Conservation (phyloP, 2,888 invertebrate species). For the Drosophila neutralis region DNA sequence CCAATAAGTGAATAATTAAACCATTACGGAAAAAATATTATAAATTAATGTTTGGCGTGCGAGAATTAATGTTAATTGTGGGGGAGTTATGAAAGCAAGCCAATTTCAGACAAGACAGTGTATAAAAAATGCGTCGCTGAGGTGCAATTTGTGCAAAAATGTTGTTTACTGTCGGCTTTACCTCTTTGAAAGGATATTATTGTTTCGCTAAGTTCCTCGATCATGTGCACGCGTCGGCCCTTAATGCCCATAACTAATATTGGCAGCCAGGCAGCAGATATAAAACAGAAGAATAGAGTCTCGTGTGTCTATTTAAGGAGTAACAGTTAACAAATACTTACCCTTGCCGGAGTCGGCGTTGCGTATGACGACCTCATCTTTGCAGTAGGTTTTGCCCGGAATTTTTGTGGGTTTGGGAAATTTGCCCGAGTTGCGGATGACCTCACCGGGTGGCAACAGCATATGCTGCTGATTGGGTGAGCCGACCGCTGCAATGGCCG, state of each 20-base stretch:
- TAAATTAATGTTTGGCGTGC: conserved; percentile 29
- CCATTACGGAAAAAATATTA: conserved; percentile 7
- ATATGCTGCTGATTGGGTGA: conserved; percentile 83
- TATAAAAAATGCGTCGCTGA: conserved; percentile 9
- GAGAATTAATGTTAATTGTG: neutral
- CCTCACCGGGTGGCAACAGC: conserved; percentile 92
- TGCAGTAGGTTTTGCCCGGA: conserved; percentile 96
- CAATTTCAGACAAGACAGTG: conserved; percentile 2
- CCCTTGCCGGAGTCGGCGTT: conserved; percentile 99
- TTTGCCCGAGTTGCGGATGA: conserved; percentile 94
- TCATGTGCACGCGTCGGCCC: conserved; percentile 98
- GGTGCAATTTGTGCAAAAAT: conserved; percentile 2
- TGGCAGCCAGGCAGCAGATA: conserved; percentile 18
- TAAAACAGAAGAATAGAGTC: conserved; percentile 1
- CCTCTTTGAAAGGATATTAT: conserved; percentile 99
- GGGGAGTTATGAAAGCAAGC: neutral
- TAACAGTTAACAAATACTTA: conserved; percentile 81
- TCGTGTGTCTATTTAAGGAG: neutral
- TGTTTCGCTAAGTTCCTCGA: conserved; percentile 99
- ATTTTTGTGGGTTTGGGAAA: conserved; percentile 95
- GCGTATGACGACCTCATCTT: conserved; percentile 97
- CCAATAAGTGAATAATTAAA: conserved; percentile 32
- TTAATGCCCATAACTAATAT: conserved; percentile 98
- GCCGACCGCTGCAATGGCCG: conserved; percentile 82
- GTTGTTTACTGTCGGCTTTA: conserved; percentile 85